Base-by-base conservation (phyloP, 2,113 vertebrate species). In the Oxyura jamaicensis region DNA sequence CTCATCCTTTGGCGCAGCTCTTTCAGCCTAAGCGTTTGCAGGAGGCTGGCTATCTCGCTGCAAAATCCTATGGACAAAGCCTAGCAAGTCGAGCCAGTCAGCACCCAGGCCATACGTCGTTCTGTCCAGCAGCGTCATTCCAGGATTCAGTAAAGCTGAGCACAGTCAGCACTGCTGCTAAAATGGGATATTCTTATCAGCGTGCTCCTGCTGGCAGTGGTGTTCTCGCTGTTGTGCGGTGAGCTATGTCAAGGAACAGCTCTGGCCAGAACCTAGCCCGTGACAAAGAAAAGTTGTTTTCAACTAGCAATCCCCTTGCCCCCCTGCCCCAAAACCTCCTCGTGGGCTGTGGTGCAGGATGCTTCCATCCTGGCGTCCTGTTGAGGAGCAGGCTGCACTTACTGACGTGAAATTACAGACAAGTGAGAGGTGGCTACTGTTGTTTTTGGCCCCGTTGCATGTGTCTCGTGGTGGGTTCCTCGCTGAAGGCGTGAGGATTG, bases 121-220 rank as follows among this genome's bases (percentile, higher is more conserved):
- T 76, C 56, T 81, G 63, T 85, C 50, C 69, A 75, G 81, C 35
- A 50, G 74, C 28, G 3, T 69, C 29, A 89, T 52, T 85, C 75
- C 62, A 41, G 81, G 75, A 65, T 65, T 75, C 56, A 71, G 62
- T 85, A 85, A 81, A 66, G 66, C 59, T 90, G 39, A 67, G 59
- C 83, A 36, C 80, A 56, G 71, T 77, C 75, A 80, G 75, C 80
- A 42, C 21, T 72, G 39, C 71, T 86, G 71, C 58, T 82, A 22
- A 55, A 67, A 72, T 2, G 11, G 71, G 65, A 82, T 86, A 50
- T 55, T 66, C 86, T 82, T 86, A 71, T 59, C 76, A 72, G 76
- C 4, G 20, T n/a, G 56, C 48, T 69, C 56, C 50, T 81, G 75
- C 71, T 81, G 91, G 44, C 36, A 8, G 29, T 59, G 44, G 11